Evolutionary conservation across 2,797 vertebrate genomes (phyloP), one percentile per base, ranked within the genome.

Genomic region (Falco columbarius): DNA sequence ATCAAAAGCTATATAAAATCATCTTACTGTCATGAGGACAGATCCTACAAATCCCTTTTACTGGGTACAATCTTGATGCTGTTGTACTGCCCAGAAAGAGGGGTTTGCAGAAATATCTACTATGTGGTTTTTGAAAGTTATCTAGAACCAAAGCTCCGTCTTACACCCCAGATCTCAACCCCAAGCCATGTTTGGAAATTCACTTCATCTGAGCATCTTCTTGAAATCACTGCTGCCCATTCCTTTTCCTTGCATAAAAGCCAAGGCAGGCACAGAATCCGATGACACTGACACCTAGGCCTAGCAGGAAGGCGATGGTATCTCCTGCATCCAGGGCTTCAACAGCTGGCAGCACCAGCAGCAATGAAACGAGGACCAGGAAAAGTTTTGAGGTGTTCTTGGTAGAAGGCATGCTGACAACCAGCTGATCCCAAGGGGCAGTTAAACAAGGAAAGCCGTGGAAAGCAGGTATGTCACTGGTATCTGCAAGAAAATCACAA

Each of bases 201-300:
- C 34, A 59, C 55, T 67, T 92, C 59, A 91, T 82, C 59, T 46
- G 46, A 74, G 20, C 63, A 54, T 76, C 74, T 98, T 87, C 95
- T 81, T 63, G 52, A 85, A 89, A 73, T 98, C 98, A 99, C 61
- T 99, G 97, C 76, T 98, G 98, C 52, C 97, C 98, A 82, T 98
- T 98, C 93, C 98, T 98, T 94, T 96, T 98, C 93, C 99, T 98
- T 15, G 99, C 98, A 46, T 99, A 99, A 95, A 99, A 98, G 59
- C 99, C 99, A 38, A 99, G 97, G 84, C 98, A 99, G 89, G 98
- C 99, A 89, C 99, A 99, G 71, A 99, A 97, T 10, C 99, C 99
- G 9, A 99, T 84, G 30, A 98, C 80, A 21, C 98, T 97, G 76
- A 99, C 63, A 65, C 98, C 62, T 14, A 98, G 96, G 51, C 98